phyloP scores from a whole-genome alignment of 2,888 invertebrate species.

The Xestia sexstrigata region DNA sequence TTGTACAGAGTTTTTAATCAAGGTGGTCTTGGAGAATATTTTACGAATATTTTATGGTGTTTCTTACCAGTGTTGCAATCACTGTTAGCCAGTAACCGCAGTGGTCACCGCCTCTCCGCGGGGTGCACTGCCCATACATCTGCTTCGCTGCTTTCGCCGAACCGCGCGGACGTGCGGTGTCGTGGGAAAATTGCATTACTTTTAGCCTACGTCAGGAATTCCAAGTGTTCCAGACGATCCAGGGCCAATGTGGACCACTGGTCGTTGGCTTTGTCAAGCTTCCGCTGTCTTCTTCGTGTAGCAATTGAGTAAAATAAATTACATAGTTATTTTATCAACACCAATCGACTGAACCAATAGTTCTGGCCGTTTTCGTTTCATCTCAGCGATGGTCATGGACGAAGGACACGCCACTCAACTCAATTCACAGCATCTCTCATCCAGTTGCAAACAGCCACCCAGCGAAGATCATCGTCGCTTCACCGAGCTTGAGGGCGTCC shows the following conservation, averaged over 20 bases:
- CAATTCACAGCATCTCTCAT: too few relatives aligned
- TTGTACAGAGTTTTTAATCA: neutral
- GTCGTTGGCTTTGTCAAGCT: too few relatives aligned
- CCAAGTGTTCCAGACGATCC: neutral
- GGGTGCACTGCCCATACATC: too few relatives aligned
- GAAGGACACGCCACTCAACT: too few relatives aligned
- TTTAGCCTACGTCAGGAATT: neutral
- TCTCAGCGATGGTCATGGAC: too few relatives aligned
- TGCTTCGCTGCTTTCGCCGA: too few relatives aligned
- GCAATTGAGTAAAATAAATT: neutral
- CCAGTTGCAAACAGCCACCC: too few relatives aligned
- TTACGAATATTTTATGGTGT: neutral
- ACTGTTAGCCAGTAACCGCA: too few relatives aligned
- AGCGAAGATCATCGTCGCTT: too few relatives aligned
- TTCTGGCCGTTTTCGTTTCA: neutral
- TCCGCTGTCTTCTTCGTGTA: neutral
- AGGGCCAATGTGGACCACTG: neutral
- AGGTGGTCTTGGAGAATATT: neutral
- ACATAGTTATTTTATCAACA: neutral
- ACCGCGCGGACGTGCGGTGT: neutral
- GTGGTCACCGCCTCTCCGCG: too few relatives aligned
- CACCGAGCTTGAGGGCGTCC: too few relatives aligned
- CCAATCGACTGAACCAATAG: neutral
- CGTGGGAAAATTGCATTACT: neutral
- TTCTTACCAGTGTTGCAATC: neutral